These are phyloP conservation scores for Sebastes wilsoni DNA, from an alignment of 2,797 vertebrate species.

Conservation along the genomic window DNA sequence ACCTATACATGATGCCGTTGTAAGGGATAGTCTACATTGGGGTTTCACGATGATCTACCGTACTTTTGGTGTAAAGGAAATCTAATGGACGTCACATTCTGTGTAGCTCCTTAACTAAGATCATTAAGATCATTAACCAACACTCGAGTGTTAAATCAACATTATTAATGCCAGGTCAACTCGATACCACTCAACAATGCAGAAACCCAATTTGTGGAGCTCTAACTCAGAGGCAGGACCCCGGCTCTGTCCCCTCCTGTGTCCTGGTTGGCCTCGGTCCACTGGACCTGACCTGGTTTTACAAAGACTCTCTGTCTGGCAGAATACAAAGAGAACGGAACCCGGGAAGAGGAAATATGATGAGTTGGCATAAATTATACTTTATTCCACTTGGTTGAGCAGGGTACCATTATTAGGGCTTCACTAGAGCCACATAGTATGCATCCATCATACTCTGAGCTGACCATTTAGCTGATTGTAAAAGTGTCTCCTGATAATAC, in stretches of 20 bases:
- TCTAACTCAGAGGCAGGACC: not conserved
- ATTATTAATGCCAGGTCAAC: conserved; percentile 3
- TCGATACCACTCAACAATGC: not conserved
- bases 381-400: not conserved
- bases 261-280: conserved; percentile 13
- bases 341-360: conserved; percentile 9
- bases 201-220: not conserved
- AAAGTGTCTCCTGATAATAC: not conserved
- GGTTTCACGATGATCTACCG: not conserved
- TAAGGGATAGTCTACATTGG: not conserved
- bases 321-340: conserved; percentile 17
- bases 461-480: not conserved
- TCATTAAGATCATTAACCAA: not conserved
- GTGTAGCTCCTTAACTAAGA: too few species aligned
- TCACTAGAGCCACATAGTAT: not conserved
- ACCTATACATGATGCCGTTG: not conserved
- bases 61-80: not conserved
- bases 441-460: not conserved
- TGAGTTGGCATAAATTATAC: not conserved
- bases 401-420: not conserved
- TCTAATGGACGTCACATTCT: not conserved
- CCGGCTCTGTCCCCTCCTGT: not conserved
- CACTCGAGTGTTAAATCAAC: not conserved
- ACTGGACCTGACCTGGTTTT: conserved; percentile 30
- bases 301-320: conserved; percentile 10